These are phyloP conservation scores for Ornithorhynchus anatinus DNA, from an alignment of 2,113 vertebrate species.

Conservation along the genomic window DNA sequence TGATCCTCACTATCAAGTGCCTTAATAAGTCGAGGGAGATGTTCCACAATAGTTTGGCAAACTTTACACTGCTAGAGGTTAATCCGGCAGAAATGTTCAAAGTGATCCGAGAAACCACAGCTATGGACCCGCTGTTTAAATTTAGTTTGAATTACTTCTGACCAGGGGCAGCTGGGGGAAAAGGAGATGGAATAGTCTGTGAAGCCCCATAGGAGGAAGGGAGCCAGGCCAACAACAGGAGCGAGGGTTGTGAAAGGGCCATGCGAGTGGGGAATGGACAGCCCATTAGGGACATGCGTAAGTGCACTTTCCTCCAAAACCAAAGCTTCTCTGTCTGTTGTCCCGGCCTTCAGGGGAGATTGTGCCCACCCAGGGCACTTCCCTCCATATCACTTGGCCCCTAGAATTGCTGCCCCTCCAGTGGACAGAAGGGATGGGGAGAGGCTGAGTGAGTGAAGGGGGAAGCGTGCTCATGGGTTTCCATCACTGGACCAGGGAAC, in stretches of 20 bases:
- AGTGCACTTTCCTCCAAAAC: background rate
- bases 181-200: background rate
- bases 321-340: background rate
- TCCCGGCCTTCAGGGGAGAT: background rate
- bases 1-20: too few species aligned
- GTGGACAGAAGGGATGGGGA: background rate
- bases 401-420: background rate
- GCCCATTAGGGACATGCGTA: background rate
- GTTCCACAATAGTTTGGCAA: too few species aligned
- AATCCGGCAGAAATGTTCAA: too few species aligned
- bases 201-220: background rate
- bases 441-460: background rate
- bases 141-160: too few species aligned
- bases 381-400: background rate
- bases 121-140: too few species aligned
- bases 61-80: too few species aligned
- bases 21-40: too few species aligned
- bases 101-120: too few species aligned
- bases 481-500: background rate
- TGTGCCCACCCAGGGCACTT: background rate
- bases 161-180: accelerated
- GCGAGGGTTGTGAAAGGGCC: background rate
- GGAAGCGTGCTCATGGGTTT: background rate
- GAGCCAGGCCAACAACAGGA: too few species aligned
- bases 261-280: background rate